Percentiles rank a stretch among this genome's conserved stretches.
Evolutionary conservation across 2,888 invertebrate genomes (phyloP).

Genomic region (Cosmorhoe ocellata): DNA sequence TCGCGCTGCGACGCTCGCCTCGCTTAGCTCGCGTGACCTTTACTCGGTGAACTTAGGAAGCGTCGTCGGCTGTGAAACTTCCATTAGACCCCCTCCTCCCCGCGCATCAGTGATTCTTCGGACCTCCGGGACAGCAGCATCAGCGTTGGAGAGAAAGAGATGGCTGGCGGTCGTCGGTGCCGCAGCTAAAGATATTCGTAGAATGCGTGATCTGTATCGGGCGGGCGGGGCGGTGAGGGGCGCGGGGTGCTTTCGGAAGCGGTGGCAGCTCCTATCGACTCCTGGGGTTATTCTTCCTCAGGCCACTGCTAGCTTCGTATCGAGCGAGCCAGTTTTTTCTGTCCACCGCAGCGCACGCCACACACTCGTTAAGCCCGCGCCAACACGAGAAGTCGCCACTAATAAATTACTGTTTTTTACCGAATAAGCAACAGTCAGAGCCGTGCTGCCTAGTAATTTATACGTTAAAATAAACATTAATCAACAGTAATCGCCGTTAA

Average conservation of each 20-base stretch:
- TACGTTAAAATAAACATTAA: slow-evolving; percentile 80
- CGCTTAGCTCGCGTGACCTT: slow-evolving; percentile 80
- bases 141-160: slow-evolving; percentile 73
- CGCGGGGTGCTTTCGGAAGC: slow-evolving; percentile 78
- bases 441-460: slow-evolving; percentile 77
- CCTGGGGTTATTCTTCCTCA: slow-evolving; percentile 83
- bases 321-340: slow-evolving; percentile 84
- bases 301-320: slow-evolving; percentile 82
- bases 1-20: slow-evolving; percentile 75
- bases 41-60: slow-evolving; percentile 81
- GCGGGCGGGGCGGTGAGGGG: slow-evolving; percentile 70
- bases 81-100: slow-evolving; percentile 75
- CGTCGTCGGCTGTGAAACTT: slow-evolving; percentile 78
- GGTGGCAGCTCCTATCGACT: slow-evolving; percentile 83
- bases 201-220: slow-evolving; percentile 83
- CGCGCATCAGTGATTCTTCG: slow-evolving; percentile 57
- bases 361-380: slow-evolving; percentile 84
- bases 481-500: slow-evolving; percentile 73
- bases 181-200: slow-evolving; percentile 79
- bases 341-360: slow-evolving; percentile 83
- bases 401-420: slow-evolving; percentile 83
- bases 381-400: slow-evolving; percentile 85
- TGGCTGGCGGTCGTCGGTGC: slow-evolving; percentile 67
- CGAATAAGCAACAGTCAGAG: slow-evolving; percentile 80
- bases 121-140: slow-evolving; percentile 62